phyloP scores from a whole-genome alignment of 2,888 invertebrate genomes.

The Lycia hirtaria region DNA sequence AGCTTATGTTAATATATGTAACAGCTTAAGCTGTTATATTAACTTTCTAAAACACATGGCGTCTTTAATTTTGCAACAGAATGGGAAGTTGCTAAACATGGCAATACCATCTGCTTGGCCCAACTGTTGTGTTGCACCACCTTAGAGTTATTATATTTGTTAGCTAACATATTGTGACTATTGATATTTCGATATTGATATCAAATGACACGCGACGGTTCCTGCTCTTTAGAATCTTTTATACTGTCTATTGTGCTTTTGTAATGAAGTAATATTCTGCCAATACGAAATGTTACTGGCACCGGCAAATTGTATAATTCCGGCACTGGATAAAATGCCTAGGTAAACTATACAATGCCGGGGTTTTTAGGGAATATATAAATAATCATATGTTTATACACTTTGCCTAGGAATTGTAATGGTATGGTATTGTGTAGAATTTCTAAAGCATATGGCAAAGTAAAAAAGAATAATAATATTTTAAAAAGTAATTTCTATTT shows the following conservation, averaged over 20 bases:
- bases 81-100: constrained; percentile 25
- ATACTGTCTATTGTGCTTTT: constrained; percentile 18
- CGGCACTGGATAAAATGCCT: no score
- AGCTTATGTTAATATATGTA: no score
- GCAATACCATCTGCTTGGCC: constrained; percentile 13
- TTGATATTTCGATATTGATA: constrained; percentile 16
- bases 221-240: constrained; percentile 11
- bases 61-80: constrained; percentile 36
- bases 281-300: background rate
- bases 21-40: constrained; percentile 13
- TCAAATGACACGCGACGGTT: constrained; percentile 12
- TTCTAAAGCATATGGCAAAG: no score
- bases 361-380: no score
- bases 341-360: no score
- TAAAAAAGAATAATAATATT: no score
- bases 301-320: no score
- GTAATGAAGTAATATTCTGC: background rate
- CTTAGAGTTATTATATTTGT: background rate
- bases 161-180: constrained; percentile 6
- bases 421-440: no score
- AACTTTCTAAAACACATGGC: constrained; percentile 37
- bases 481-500: no score
- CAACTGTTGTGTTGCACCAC: constrained; percentile 2
- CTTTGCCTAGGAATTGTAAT: no score
- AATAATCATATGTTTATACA: no score